Evolutionary conservation across 23 tunicate species (phyloP), one percentile per base, ranked within the genome.

Genomic region (Diplosoma virens): DNA sequence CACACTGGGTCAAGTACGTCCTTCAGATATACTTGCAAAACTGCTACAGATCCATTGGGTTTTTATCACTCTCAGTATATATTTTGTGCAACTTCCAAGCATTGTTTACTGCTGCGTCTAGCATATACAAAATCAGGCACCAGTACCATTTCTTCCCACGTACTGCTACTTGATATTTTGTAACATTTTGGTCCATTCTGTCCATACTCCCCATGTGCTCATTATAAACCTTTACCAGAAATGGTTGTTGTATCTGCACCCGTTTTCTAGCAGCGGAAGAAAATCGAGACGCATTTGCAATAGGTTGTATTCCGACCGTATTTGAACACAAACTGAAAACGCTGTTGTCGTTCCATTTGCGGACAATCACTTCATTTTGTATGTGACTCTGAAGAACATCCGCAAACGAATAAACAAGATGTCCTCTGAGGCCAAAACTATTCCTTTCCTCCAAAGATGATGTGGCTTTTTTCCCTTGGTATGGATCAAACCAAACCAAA

Each of bases 401-500:
- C 9, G 70, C 70, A 63, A 63, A 63, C 11, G 3, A 5, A 36
- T 3, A 26, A 11, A 63, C 70, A 63, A 26, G 70, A n/a, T 63
- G 27, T 63, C 35, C 70, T 25, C 35, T n/a, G 37, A 63, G 70
- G 20, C 35, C 35, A 6, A 26, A 63, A 20, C 29, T n/a, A 63
- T 63, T 28, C 29, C 29, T 36, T 56, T 56, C 24, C 29, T 63
- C 35, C 6, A 36, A 6, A 7, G 11, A 36, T 5, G 35, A 14
- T 63, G 70, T 4, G 16, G 6, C 70, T 7, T 7, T 6, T n/a
- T 63, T 63, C 16, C 70, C 70, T 63, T 26, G 70, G 29, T 63
- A 63, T 5, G 70, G 35, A 25, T 63, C 70, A 63, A 25, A 28
- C 35, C 70, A 26, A 63, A 28, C 35, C n/a, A n/a, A n/a, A n/a